Percentiles rank a stretch among this genome's conserved stretches.
Conservation (phyloP, 2,113 vertebrate genomes). For the Megalops atlanticus region DNA sequence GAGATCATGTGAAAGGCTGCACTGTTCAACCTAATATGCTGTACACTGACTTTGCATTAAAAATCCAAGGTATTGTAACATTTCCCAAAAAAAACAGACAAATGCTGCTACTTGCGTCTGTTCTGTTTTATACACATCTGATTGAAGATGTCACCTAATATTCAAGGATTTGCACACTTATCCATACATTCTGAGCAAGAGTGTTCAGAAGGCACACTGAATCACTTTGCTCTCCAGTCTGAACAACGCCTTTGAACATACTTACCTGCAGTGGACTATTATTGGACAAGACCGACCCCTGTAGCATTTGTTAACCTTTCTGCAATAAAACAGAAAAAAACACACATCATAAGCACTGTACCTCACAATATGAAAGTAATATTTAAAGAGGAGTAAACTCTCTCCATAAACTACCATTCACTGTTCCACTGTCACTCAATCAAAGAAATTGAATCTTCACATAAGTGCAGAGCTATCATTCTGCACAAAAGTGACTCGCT, state of each 20-base stretch:
- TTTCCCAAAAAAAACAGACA: no score
- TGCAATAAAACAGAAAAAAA: conserved; percentile 77
- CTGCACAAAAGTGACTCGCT: no score
- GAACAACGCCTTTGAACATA: conserved; percentile 50
- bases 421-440: background rate
- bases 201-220: background rate
- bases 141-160: background rate
- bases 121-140: no score
- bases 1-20: no score
- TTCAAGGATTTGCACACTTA: background rate
- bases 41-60: no score
- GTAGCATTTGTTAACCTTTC: conserved; percentile 99
- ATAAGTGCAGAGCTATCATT: background rate
- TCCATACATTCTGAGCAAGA: no score
- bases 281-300: conserved; percentile 95
- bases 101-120: no score
- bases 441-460: background rate
- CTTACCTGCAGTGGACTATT: conserved; percentile 98
- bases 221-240: background rate
- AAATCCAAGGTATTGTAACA: no score
- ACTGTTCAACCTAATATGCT: no score
- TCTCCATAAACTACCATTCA: background rate
- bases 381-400: background rate
- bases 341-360: conserved; percentile 39
- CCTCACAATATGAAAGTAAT: background rate